phyloP scores from a whole-genome alignment of 2,888 invertebrate genomes.

The Pocota personata region DNA sequence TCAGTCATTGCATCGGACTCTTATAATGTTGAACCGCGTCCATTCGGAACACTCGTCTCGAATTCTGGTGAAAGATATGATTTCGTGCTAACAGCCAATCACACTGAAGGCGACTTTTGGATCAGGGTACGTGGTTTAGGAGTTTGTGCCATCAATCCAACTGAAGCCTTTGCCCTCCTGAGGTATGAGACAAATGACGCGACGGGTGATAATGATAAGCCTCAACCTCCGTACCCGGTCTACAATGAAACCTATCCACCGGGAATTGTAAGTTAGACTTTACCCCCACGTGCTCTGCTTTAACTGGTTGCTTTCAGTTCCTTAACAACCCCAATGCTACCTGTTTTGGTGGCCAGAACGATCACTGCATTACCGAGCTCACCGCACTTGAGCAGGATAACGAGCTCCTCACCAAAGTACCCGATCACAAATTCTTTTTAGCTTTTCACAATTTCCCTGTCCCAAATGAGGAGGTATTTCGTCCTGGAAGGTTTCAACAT shows the following conservation, averaged over 20 bases:
- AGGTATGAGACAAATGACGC: constrained; percentile 71
- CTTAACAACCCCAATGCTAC: constrained; percentile 77
- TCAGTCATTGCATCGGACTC: constrained; percentile 81
- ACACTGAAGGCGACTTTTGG: constrained; percentile 79
- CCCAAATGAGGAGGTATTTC: constrained; percentile 75
- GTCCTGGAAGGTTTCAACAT: constrained; percentile 74
- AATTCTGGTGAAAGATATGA: constrained; percentile 84
- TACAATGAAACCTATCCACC: constrained; percentile 61
- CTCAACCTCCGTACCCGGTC: constrained; percentile 67
- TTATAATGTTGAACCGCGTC: constrained; percentile 76
- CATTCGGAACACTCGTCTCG: constrained; percentile 77
- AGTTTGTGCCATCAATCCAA: constrained; percentile 71
- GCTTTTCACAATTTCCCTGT: constrained; percentile 76
- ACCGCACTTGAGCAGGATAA: constrained; percentile 67
- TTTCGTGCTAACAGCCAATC: constrained; percentile 82
- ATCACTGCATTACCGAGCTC: constrained; percentile 75
- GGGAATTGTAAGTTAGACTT: constrained; percentile 64
- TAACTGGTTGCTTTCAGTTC: constrained; percentile 43
- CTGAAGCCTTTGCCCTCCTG: constrained; percentile 77
- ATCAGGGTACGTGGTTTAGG: constrained; percentile 76
- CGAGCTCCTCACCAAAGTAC: constrained; percentile 65
- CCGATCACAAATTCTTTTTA: constrained; percentile 77
- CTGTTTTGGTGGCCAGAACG: constrained; percentile 65
- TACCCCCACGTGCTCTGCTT: neutral
- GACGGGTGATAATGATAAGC: neutral